Evolutionary conservation across 2,797 vertebrate genomes (phyloP), one percentile per base, ranked within the genome.

Genomic region (Sebastiscus albofasciatus): DNA sequence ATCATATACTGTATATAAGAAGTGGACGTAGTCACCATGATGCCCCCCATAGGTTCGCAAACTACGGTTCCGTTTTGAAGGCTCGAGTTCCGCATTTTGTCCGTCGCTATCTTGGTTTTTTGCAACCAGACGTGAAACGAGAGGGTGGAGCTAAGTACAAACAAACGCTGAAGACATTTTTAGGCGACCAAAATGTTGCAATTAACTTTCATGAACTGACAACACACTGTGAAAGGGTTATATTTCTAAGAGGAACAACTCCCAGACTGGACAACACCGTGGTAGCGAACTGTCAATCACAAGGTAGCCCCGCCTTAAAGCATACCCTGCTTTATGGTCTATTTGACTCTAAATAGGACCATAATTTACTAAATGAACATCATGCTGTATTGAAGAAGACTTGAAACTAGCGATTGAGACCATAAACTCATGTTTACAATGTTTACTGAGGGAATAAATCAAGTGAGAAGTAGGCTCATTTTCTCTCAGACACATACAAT

Each of bases 41-140:
- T 4, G 8, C 0, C 18, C 3, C 0, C 18, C 8, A n/a, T 9
- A 9, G 18, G 46, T 52, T 0, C 0, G 46, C 2, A 1, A n/a
- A 52, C 46, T 52, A 9, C 8, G 2, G 42, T 49, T 49, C 42
- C 8, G 18, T 52, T 52, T 52, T 52, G 46, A 52, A n/a, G 46
- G 16, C 42, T 49, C 7, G 1, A 49, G 1, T 49, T 49, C 0
- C 7, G 42, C 42, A 49, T 49, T 49, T 49, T 49, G 18, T 1
- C 46, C 7, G 18, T 49, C 2, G 8, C 8, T 9, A 34, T 34
- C 18, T n/a, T 49, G 46, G 0, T 20, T 20, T 46, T 52, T 20
- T 52, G 46, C 46, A 52, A 52, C 1, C 46, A 52, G 46, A 52
- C 4, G 8, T 2, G 46, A 52, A 0, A 52, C 8, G 0, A 52